Evolutionary conservation across 2,888 invertebrate genomes (phyloP).

Genomic region (Nephrocerus scutellatus): DNA sequence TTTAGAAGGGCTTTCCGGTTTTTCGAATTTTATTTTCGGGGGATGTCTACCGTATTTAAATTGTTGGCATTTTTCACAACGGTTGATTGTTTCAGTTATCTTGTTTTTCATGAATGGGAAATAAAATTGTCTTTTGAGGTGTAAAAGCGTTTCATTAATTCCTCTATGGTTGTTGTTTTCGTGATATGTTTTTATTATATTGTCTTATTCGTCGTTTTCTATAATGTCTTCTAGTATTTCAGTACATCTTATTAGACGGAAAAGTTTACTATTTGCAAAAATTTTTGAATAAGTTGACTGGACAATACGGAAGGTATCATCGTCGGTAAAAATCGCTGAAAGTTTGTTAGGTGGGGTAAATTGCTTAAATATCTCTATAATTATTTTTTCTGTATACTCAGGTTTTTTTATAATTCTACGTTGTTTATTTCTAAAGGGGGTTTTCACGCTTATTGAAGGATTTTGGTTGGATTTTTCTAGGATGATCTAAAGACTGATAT

Average conservation of each 20-base stretch:
- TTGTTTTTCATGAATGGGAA: too few relatives aligned
- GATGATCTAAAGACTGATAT: conserved; percentile 18
- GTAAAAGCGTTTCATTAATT: conserved; percentile 15
- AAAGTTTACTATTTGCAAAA: too few relatives aligned
- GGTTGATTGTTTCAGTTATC: too few relatives aligned
- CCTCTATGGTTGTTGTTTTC: conserved; percentile 20
- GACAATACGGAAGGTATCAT: conserved; percentile 9
- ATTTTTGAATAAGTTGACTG: conserved; percentile 3
- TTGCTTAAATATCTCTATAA: conserved; percentile 15
- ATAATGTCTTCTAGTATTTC: conserved; percentile 18
- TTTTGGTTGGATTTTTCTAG: conserved; percentile 12
- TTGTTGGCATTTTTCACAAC: too few relatives aligned
- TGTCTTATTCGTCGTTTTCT: conserved; percentile 20
- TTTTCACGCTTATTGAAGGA: conserved; percentile 1
- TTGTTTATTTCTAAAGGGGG: conserved; percentile 5
- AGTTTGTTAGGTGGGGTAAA: conserved; percentile 13
- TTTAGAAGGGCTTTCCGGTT: too few relatives aligned
- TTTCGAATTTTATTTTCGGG: too few relatives aligned
- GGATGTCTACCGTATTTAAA: too few relatives aligned
- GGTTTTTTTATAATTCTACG: conserved; percentile 4
- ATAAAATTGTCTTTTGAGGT: too few relatives aligned
- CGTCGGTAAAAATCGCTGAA: conserved; percentile 15
- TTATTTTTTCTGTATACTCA: conserved; percentile 8
- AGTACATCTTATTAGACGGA: conserved; percentile 15
- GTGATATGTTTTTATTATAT: conserved; percentile 19